These are phyloP conservation scores for Darevskia mixta DNA, from an alignment of 2,797 vertebrate species.

Conservation along the genomic window DNA sequence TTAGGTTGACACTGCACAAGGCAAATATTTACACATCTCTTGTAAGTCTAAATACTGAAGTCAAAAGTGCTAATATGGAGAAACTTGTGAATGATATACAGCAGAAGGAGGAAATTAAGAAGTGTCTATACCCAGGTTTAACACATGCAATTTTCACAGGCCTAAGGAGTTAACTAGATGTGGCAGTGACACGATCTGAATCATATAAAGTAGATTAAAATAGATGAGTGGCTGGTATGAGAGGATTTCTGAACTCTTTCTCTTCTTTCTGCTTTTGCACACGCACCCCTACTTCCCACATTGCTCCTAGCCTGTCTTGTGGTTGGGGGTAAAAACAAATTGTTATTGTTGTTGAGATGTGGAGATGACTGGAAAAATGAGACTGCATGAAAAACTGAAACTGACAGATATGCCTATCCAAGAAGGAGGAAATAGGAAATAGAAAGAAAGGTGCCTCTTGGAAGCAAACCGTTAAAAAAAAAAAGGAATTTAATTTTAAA, in stretches of 20 bases:
- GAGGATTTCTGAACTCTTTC: background rate
- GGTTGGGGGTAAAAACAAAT: too few relatives aligned
- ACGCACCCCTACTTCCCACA: background rate
- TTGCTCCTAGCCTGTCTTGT: background rate
- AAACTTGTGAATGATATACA: background rate
- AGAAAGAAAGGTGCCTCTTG: background rate
- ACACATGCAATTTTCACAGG: background rate
- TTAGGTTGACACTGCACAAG: slow-evolving; percentile 1
- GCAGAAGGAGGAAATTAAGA: slow-evolving; percentile 4
- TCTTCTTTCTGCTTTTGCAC: background rate
- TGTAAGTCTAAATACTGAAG: background rate
- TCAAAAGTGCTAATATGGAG: slow-evolving; percentile 7
- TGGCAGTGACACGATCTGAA: background rate
- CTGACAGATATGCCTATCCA: too few relatives aligned
- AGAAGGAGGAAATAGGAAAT: background rate
- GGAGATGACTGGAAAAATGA: too few relatives aligned
- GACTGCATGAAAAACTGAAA: too few relatives aligned
- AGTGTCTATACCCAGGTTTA: background rate
- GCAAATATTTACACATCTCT: slow-evolving; percentile 49
- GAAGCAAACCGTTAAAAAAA: background rate
- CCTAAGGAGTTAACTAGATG: background rate
- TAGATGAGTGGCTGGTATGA: background rate
- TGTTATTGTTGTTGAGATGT: too few relatives aligned
- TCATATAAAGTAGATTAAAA: background rate
- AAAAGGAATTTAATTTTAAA: too few relatives aligned